A percentile compares a stretch with the other conserved stretches of the same genome.
These are phyloP conservation scores for Hirudinaria manillensis DNA, from an alignment of 2,888 invertebrate species.

Conservation along the genomic window DNA sequence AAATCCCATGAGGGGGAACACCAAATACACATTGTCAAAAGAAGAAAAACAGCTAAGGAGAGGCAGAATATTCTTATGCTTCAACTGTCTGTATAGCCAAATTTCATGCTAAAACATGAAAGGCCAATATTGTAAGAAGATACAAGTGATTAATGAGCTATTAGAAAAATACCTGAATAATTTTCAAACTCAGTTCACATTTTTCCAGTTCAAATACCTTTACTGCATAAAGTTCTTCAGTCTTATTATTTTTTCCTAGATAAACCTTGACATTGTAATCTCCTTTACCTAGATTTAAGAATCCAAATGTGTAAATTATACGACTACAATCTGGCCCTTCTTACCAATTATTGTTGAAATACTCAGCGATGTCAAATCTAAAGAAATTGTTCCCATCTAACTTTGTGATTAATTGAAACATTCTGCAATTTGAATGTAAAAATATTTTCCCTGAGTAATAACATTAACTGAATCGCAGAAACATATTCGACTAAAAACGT, in stretches of 20 bases:
- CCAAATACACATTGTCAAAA: constrained; percentile 70
- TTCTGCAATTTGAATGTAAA: too few species aligned
- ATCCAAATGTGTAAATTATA: not conserved
- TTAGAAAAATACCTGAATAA: constrained; percentile 43
- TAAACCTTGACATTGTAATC: constrained; percentile 46
- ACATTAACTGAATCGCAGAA: too few species aligned
- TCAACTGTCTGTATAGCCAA: constrained; percentile 68
- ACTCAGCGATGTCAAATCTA: constrained; percentile 1
- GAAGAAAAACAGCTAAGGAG: constrained; percentile 72
- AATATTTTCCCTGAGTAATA: too few species aligned
- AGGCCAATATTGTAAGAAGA: not conserved
- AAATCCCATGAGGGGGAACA: constrained; percentile 76
- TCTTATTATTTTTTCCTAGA: constrained; percentile 45
- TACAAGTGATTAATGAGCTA: not conserved
- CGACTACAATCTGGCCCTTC: not conserved
- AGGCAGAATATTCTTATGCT: constrained; percentile 72
- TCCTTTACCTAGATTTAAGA: constrained; percentile 44
- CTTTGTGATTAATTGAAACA: not conserved
- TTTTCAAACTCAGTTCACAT: constrained; percentile 42
- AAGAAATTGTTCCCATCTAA: not conserved
- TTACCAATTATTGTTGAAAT: constrained; percentile 6
- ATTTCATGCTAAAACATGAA: constrained; percentile 66
- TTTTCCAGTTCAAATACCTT: constrained; percentile 46
- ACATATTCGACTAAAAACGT: too few species aligned
- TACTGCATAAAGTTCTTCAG: constrained; percentile 45